Conservation (phyloP, 2,888 invertebrate genomes). For the Habroteleia sp. region DNA sequence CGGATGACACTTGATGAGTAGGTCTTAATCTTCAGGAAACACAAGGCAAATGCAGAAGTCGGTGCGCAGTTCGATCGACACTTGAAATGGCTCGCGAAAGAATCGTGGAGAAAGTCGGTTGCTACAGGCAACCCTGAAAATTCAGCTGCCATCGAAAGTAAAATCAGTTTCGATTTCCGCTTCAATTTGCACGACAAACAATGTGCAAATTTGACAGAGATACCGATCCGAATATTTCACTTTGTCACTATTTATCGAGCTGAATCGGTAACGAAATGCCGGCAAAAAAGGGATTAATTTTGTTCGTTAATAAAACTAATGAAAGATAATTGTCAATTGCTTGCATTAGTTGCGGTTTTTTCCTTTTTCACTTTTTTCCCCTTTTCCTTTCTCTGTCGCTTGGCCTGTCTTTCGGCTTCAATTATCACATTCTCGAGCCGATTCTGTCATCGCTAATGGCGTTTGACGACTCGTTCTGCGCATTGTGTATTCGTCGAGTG, state of each 20-base stretch:
- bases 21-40: constrained; percentile 61
- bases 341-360: too few species aligned
- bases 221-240: neutral
- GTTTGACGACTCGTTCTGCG: constrained; percentile 33
- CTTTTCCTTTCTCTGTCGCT: too few species aligned
- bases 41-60: constrained; percentile 56
- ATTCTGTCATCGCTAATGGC: constrained; percentile 12
- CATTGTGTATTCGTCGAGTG: constrained; percentile 17
- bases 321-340: neutral
- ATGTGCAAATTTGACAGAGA: constrained; percentile 25
- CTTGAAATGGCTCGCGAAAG: constrained; percentile 67
- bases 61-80: constrained; percentile 55
- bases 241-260: neutral
- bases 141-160: constrained; percentile 53
- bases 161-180: constrained; percentile 55
- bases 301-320: neutral
- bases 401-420: neutral
- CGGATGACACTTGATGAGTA: constrained; percentile 61
- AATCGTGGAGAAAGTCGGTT: constrained; percentile 71
- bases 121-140: constrained; percentile 58
- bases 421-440: constrained; percentile 15
- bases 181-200: constrained; percentile 53
- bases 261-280: too few species aligned
- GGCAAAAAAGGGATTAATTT: neutral
- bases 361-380: too few species aligned